Conservation (phyloP, 2,797 vertebrate genomes). For the Melanotaenia trifasciata region DNA sequence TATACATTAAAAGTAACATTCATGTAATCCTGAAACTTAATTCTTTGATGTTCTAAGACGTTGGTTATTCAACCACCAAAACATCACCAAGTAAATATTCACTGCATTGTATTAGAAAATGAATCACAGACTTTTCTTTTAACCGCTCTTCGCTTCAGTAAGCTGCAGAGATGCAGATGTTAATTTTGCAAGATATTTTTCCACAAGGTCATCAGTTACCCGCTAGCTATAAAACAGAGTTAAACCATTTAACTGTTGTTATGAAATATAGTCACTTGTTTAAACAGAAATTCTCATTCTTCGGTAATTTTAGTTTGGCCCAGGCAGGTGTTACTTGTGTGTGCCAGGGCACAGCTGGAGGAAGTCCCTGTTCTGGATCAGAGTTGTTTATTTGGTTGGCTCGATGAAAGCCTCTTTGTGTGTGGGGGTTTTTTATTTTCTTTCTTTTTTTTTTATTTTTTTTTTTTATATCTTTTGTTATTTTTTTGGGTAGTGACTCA, state of each 20-base stretch:
- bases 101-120: neutral
- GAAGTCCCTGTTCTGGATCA: conserved; percentile 8
- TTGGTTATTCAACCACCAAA: neutral
- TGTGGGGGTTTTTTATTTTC: no score
- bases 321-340: neutral
- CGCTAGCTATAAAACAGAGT: conserved; percentile 8
- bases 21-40: neutral
- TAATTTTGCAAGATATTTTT: conserved; percentile 5
- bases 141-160: neutral
- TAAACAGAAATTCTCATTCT: neutral
- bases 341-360: conserved; percentile 16
- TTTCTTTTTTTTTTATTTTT: conserved; percentile 33
- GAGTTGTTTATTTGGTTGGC: conserved; percentile 36
- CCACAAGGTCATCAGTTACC: conserved; percentile 31
- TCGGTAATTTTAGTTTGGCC: neutral
- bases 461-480: neutral
- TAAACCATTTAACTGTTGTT: neutral
- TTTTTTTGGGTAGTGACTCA: conserved; percentile 49
- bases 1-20: neutral
- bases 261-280: conserved; percentile 11
- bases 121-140: conserved; percentile 9
- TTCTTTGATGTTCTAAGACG: neutral
- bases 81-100: conserved; percentile 1
- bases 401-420: conserved; percentile 27
- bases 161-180: conserved; percentile 32